phyloP scores from a whole-genome alignment of 2,113 vertebrate species.

The Campylomormyrus numenius region DNA sequence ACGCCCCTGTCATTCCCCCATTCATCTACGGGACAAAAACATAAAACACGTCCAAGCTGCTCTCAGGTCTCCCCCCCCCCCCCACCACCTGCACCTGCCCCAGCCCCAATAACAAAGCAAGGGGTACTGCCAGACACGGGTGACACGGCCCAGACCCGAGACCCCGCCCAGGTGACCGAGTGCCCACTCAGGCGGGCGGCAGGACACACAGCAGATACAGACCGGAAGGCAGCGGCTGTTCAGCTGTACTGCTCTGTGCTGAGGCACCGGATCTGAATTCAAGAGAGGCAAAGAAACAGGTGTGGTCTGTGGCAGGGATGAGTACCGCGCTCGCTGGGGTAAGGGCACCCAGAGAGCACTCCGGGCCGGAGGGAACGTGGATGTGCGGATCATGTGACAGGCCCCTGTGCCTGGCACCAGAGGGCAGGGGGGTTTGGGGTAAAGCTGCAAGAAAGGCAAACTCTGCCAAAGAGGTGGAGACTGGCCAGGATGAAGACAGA shows the following conservation, averaged over 20 bases:
- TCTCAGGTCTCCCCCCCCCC: not conserved
- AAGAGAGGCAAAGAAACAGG: not conserved
- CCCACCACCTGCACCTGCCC: not conserved
- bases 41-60: not conserved
- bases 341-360: constrained; percentile 11
- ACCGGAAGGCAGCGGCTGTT: not conserved
- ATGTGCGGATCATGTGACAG: not conserved
- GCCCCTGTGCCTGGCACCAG: not conserved
- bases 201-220: not conserved
- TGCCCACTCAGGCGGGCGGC: not conserved
- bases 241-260: not conserved
- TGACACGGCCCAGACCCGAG: not conserved
- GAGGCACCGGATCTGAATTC: not conserved
- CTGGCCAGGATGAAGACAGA: not conserved
- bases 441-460: constrained; percentile 16
- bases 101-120: not conserved
- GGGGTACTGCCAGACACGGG: not conserved
- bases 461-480: constrained; percentile 9
- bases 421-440: not conserved
- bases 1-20: not conserved
- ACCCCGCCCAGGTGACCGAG: not conserved
- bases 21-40: not conserved
- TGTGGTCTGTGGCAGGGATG: not conserved
- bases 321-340: not conserved
- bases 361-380: constrained; percentile 4